Conservation (phyloP, 1,140 invertebrate genomes). For the Pogonomyrmex californicus region DNA sequence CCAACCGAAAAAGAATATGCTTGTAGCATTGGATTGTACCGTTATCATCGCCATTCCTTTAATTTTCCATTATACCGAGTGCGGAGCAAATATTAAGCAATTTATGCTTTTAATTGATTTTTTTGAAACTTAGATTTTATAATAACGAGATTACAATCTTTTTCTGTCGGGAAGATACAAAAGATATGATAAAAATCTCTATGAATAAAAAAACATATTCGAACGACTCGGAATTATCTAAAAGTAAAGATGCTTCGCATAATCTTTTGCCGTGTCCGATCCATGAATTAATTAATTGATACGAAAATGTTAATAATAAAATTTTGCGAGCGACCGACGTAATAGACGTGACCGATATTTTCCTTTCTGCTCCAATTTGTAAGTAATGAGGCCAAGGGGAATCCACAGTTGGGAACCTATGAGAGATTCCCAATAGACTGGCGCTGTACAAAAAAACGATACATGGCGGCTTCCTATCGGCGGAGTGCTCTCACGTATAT, state of each 20-base stretch:
- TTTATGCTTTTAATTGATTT: not conserved
- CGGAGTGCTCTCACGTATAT: conserved; percentile 68
- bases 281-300: not conserved
- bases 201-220: not conserved
- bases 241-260: not conserved
- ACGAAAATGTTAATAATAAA: not conserved
- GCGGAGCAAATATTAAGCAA: not conserved
- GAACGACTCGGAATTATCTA: not conserved
- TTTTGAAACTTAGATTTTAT: conserved; percentile 17
- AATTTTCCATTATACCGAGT: conserved; percentile 24
- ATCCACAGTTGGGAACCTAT: not conserved
- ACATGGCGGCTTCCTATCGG: conserved; percentile 57
- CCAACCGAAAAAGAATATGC: conserved; percentile 27
- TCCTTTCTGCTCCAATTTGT: conserved; percentile 4
- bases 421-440: conserved; percentile 38
- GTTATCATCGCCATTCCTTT: conserved; percentile 27
- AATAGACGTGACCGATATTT: not conserved
- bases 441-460: conserved; percentile 37
- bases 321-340: not conserved
- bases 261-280: not conserved
- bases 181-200: not conserved
- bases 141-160: not conserved
- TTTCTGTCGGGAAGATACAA: not conserved
- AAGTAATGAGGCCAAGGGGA: conserved; percentile 31
- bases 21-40: conserved; percentile 40